Percentiles rank a stretch among this genome's conserved stretches.
Evolutionary conservation across 2,113 vertebrate species (phyloP).

Genomic region (Callaeas wilsoni): DNA sequence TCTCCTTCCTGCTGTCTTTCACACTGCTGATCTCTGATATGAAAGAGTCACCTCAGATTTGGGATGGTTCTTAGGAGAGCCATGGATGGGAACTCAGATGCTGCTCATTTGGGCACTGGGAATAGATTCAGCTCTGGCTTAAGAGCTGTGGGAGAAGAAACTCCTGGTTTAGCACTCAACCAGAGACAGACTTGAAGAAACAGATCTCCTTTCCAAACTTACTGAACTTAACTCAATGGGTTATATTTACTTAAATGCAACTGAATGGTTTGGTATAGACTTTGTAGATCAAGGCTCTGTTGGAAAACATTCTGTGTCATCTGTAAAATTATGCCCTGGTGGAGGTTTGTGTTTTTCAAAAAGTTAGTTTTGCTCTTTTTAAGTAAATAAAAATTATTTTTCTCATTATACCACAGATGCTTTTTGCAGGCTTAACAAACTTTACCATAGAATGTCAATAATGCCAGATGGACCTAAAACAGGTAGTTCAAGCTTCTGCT

Average conservation of each 20-base stretch:
- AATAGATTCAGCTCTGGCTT: neutral
- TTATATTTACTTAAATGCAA: neutral
- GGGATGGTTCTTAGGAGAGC: neutral
- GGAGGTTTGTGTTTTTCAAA: neutral
- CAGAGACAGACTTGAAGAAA: neutral
- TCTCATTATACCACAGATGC: neutral
- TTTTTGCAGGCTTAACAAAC: neutral
- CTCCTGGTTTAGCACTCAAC: neutral
- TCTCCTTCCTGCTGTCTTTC: neutral
- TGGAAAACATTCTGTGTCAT: neutral
- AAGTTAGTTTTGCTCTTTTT: neutral
- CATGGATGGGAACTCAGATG: neutral
- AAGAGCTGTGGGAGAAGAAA: neutral
- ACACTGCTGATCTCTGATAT: neutral
- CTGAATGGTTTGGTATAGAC: neutral
- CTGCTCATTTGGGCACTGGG: neutral
- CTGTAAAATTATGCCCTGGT: neutral
- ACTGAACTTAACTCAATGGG: neutral
- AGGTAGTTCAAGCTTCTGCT: conserved; percentile 6
- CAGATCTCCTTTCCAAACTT: neutral
- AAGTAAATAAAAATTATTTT: neutral
- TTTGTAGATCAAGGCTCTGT: neutral
- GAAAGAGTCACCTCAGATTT: neutral
- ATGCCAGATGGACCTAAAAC: conserved; percentile 9
- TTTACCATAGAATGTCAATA: neutral